A percentile compares a stretch with the other conserved stretches of the same genome.
These are phyloP conservation scores for Dunckerocampus dactyliophorus DNA, from an alignment of 2,113 vertebrate genomes.

Conservation along the genomic window DNA sequence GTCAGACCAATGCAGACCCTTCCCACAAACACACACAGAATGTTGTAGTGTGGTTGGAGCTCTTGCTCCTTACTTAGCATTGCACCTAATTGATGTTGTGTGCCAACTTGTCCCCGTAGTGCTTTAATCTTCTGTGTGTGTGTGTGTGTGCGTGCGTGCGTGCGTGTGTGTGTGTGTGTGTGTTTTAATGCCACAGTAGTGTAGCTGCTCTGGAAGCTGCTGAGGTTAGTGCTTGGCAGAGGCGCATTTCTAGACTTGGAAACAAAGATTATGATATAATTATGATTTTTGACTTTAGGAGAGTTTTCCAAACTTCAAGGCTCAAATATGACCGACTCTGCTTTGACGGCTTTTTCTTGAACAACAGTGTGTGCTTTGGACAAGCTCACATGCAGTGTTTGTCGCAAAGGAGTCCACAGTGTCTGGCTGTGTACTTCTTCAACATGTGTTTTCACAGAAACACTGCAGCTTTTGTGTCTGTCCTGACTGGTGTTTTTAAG, in stretches of 20 bases:
- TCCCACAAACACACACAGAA: not conserved
- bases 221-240: not conserved
- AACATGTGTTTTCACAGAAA: too few species aligned
- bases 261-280: constrained; percentile 1
- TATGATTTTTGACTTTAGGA: not conserved
- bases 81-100: not conserved
- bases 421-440: too few species aligned
- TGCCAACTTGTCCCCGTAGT: not conserved
- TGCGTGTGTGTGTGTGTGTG: not conserved
- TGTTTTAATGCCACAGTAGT: not conserved
- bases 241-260: not conserved
- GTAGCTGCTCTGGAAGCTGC: not conserved
- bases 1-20: not conserved
- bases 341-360: constrained; percentile 13
- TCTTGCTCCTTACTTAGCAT: not conserved
- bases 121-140: not conserved
- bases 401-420: too few species aligned
- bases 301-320: not conserved
- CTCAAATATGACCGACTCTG: constrained; percentile 4
- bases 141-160: too few species aligned
- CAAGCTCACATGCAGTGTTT: too few species aligned
- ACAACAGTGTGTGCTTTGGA: not conserved
- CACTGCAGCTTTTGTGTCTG: too few species aligned
- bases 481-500: too few species aligned
- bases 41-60: not conserved